Base-by-base conservation (phyloP, 2,797 vertebrate genomes). In the Catamblyrhynchus diadema region DNA sequence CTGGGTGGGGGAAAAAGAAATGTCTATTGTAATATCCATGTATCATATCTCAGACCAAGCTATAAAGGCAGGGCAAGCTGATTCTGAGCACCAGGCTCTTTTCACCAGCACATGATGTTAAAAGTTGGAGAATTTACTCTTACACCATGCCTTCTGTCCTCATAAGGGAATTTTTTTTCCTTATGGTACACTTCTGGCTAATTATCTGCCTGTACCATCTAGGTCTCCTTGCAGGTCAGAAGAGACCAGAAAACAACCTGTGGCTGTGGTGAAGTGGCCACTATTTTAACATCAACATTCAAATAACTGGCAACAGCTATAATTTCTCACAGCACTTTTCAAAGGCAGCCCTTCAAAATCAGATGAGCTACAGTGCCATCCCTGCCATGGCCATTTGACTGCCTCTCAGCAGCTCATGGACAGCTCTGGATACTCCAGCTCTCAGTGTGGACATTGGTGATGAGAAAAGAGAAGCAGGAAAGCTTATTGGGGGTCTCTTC, bases 61-160 rank as follows among this genome's bases (percentile, higher is more conserved):
- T 48, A 37, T 24, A 82, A 48, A 48, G 7, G n/a, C 32, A 42
- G 27, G 39, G 22, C 22, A 75, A 27, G 25, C 28, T 85, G 41
- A 2, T 44, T 67, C 59, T 72, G 59, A 87, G 22, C 1, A 4
- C 37, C 0, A 1, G 30, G 28, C 8, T 70, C 54, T 74, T 74
- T 45, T 87, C 33, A 71, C 8, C 12, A 53, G 28, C 28, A 60
- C 0, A 7, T 28, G 60, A 65, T 0, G 0, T n/a, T 61, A 23
- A 35, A 59, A 5, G 30, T 24, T 35, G 53, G 33, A 71, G 25
- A 64, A 67, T 28, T 57, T 66, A 27, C 20, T 45, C 85, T 37
- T 71, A 18, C 11, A 39, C 32, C 2, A 7, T 14, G 14, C 17
- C 74, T 84, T 59, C 66, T 79, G 1, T 44, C 23, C 33, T 72